Conservation (phyloP, 1,140 invertebrate genomes). For the Caenorhabditis briggsae region DNA sequence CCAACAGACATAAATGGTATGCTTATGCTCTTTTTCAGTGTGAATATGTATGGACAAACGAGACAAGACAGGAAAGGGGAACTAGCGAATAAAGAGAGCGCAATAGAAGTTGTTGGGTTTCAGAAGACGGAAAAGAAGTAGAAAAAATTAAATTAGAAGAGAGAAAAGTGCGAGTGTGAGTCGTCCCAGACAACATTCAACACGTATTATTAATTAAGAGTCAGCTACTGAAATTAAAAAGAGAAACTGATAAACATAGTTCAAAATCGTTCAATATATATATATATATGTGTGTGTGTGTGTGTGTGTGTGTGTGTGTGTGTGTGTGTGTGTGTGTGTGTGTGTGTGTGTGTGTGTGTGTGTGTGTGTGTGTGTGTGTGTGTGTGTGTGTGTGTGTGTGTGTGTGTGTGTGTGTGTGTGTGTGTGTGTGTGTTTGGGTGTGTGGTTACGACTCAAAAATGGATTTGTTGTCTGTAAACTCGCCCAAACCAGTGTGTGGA, state of each 20-base stretch:
- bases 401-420: too few relatives aligned
- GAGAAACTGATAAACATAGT: slow-evolving; percentile 10
- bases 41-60: slow-evolving; percentile 29
- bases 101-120: slow-evolving; percentile 11
- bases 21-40: not conserved
- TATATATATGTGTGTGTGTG: too few relatives aligned
- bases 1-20: not conserved
- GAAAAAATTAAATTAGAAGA: too few relatives aligned
- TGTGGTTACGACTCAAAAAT: too few relatives aligned
- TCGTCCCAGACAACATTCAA: slow-evolving; percentile 51
- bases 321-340: too few relatives aligned
- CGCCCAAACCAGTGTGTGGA: slow-evolving; percentile 25
- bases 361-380: too few relatives aligned
- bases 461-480: slow-evolving; percentile 20
- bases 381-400: too few relatives aligned
- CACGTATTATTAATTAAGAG: not conserved
- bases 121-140: not conserved
- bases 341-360: too few relatives aligned
- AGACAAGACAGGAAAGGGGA: not conserved
- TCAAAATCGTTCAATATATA: not conserved
- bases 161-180: slow-evolving; percentile 32
- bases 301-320: too few relatives aligned
- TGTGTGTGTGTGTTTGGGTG: not conserved
- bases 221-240: not conserved
- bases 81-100: slow-evolving; percentile 10